Evolutionary conservation across 2,797 vertebrate genomes (phyloP).

Genomic region (Graptemys geographica): DNA sequence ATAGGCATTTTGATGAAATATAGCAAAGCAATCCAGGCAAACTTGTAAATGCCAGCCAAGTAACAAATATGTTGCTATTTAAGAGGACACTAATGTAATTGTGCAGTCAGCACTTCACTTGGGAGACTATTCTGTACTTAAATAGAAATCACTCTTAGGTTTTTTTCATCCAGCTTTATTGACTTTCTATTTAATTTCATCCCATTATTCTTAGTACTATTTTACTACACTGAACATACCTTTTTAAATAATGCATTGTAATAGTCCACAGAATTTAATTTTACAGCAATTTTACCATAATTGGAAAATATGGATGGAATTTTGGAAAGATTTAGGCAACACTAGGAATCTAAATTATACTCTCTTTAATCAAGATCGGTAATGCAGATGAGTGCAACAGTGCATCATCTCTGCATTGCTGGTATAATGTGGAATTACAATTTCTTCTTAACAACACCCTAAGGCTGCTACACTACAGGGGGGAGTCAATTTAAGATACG

Average conservation of each 20-base stretch:
- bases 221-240: not conserved
- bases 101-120: not conserved
- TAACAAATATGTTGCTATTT: not conserved
- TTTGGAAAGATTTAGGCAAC: not conserved
- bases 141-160: not conserved
- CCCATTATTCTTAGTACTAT: not conserved
- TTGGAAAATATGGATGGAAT: not conserved
- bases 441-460: not conserved
- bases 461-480: too few species aligned
- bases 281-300: constrained; percentile 35
- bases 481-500: too few species aligned
- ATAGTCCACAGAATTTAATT: constrained; percentile 5
- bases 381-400: not conserved
- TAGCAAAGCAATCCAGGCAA: fast-evolving
- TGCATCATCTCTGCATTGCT: not conserved
- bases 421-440: not conserved
- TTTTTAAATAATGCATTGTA: not conserved
- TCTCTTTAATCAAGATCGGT: not conserved
- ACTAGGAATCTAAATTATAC: constrained; percentile 5
- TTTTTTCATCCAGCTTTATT: not conserved
- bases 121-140: not conserved
- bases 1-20: not conserved
- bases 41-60: not conserved
- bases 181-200: not conserved
- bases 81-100: not conserved